A percentile compares a stretch with the other conserved stretches of the same genome.
phyloP scores from a whole-genome alignment of 2,888 invertebrate species.

The Melieria omissa region DNA sequence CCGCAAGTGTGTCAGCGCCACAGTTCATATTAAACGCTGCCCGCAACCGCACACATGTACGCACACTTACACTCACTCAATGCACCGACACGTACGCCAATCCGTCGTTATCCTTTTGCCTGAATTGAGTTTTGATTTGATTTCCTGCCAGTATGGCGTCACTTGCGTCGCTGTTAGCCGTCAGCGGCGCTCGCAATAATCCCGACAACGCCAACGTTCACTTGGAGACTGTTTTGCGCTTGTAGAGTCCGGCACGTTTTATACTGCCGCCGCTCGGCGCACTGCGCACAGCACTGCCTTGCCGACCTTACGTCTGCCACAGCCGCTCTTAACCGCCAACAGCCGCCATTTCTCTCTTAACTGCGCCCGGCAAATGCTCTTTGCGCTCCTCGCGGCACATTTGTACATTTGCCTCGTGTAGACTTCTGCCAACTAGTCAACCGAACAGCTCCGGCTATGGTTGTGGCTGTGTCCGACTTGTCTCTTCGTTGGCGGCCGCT shows the following conservation, averaged over 20 bases:
- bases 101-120: not conserved
- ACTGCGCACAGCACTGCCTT: slow-evolving; percentile 8
- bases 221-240: slow-evolving; percentile 34
- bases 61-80: not conserved
- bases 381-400: no score
- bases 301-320: not conserved
- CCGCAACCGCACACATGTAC: not conserved
- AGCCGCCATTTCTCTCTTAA: not conserved
- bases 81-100: not conserved
- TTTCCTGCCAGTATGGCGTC: not conserved
- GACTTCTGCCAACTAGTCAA: no score
- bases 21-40: no score
- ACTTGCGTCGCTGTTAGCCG: not conserved
- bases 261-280: slow-evolving; percentile 11
- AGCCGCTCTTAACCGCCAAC: not conserved
- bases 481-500: not conserved
- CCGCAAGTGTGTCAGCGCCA: no score
- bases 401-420: no score
- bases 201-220: slow-evolving; percentile 32
- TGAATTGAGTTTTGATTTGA: not conserved
- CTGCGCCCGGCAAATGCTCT: not conserved
- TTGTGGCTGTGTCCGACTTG: not conserved
- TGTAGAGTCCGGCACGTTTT: slow-evolving; percentile 34
- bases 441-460: no score
- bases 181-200: not conserved